Evolutionary conservation across 2,797 vertebrate genomes (phyloP).

Genomic region (Gorsachius magnificus): DNA sequence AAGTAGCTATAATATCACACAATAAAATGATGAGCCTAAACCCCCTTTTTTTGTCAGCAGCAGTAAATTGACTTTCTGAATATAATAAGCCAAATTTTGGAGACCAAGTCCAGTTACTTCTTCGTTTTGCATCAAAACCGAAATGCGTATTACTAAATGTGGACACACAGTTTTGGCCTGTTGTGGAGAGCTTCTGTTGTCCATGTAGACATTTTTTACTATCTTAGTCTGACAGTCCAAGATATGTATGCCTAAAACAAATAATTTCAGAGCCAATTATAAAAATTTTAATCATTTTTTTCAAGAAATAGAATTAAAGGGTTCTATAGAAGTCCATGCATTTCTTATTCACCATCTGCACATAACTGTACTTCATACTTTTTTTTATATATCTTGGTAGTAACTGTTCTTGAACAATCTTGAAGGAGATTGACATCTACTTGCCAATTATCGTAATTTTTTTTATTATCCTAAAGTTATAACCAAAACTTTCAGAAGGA

Average conservation of each 20-base stretch:
- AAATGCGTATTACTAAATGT: not conserved
- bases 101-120: not conserved
- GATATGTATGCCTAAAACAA: not conserved
- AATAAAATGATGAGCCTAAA: not conserved
- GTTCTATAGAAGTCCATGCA: not conserved
- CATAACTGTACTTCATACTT: not conserved
- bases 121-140: not conserved
- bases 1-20: not conserved
- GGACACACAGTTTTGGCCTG: not conserved
- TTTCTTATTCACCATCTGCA: not conserved
- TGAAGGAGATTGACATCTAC: not conserved
- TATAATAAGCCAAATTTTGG: not conserved
- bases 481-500: not conserved
- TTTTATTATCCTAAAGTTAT: not conserved
- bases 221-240: not conserved
- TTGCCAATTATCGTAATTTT: not conserved
- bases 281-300: not conserved
- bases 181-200: not conserved
- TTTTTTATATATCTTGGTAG: not conserved
- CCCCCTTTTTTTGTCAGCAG: accelerated
- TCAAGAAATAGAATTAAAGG: not conserved
- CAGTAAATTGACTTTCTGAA: not conserved
- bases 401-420: not conserved
- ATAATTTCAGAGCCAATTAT: not conserved
- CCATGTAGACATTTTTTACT: not conserved